A percentile compares a stretch with the other conserved stretches of the same genome.
Conservation (phyloP, 2,888 invertebrate species). For the Agrochola lychnidis region DNA sequence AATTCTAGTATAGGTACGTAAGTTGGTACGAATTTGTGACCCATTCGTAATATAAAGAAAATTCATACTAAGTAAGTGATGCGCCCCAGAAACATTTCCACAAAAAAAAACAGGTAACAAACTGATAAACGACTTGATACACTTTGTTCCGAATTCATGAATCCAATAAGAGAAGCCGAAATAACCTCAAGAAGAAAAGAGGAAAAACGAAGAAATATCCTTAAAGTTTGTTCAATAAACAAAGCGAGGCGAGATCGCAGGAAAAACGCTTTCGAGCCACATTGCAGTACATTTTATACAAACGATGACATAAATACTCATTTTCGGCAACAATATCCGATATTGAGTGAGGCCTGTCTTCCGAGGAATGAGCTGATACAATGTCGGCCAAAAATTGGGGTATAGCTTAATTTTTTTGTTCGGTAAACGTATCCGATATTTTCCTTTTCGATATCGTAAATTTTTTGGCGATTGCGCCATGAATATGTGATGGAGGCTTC, state of each 20-base stretch:
- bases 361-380: slow-evolving; percentile 74
- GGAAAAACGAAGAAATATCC: slow-evolving; percentile 70
- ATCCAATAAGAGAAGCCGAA: slow-evolving; percentile 68
- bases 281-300: slow-evolving; percentile 86
- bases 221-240: slow-evolving; percentile 73
- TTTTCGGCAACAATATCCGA: slow-evolving; percentile 90
- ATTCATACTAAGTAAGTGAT: slow-evolving; percentile 40
- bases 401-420: slow-evolving; percentile 70
- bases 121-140: slow-evolving; percentile 70
- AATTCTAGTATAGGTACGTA: background rate
- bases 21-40: background rate
- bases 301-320: slow-evolving; percentile 90
- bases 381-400: slow-evolving; percentile 69
- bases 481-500: slow-evolving; percentile 64
- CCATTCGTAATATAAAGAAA: slow-evolving; percentile 31
- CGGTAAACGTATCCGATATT: slow-evolving; percentile 66
- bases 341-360: slow-evolving; percentile 90
- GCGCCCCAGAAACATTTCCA: slow-evolving; percentile 50
- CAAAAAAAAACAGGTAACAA: slow-evolving; percentile 56
- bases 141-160: slow-evolving; percentile 68
- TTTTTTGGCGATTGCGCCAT: slow-evolving; percentile 66
- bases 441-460: slow-evolving; percentile 69
- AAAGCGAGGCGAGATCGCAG: slow-evolving; percentile 75
- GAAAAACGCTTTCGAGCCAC: slow-evolving; percentile 75
- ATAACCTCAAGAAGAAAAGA: slow-evolving; percentile 65